phyloP scores from a whole-genome alignment of 2,113 vertebrate species.

The Gymnarchus niloticus region DNA sequence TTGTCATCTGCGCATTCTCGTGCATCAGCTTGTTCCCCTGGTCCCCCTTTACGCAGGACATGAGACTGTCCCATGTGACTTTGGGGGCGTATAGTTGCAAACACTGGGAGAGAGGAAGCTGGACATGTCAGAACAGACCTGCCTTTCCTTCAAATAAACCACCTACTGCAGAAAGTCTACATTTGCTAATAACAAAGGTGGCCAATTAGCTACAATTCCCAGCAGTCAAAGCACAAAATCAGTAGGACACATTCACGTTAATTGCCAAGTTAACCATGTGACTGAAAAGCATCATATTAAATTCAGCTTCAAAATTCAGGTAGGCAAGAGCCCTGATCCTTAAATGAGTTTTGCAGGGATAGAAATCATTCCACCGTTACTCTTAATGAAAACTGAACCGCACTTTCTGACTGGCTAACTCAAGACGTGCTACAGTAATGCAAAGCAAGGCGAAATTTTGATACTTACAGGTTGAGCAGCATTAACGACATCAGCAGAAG shows the following conservation, averaged over 20 bases:
- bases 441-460: background rate
- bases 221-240: background rate
- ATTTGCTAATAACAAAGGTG: background rate
- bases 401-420: no score
- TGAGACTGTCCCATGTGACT: slow-evolving; percentile 43
- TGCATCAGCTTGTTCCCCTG: slow-evolving; percentile 77
- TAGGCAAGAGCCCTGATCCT: background rate
- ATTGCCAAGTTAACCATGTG: no score
- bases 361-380: no score
- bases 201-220: background rate
- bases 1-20: slow-evolving; percentile 68
- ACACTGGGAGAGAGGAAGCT: slow-evolving; percentile 63
- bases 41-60: slow-evolving; percentile 66
- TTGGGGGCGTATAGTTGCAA: slow-evolving; percentile 47
- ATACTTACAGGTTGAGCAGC: slow-evolving; percentile 59
- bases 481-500: slow-evolving; percentile 55
- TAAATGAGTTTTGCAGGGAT: no score
- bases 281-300: no score
- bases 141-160: no score
- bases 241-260: background rate
- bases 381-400: no score
- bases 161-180: background rate
- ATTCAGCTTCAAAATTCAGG: background rate
- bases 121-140: background rate
- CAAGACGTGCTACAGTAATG: slow-evolving; percentile 14